A percentile compares a stretch with the other conserved stretches of the same genome.
Evolutionary conservation across 2,797 vertebrate species (phyloP).

Genomic region (Leucoraja ocellata): DNA sequence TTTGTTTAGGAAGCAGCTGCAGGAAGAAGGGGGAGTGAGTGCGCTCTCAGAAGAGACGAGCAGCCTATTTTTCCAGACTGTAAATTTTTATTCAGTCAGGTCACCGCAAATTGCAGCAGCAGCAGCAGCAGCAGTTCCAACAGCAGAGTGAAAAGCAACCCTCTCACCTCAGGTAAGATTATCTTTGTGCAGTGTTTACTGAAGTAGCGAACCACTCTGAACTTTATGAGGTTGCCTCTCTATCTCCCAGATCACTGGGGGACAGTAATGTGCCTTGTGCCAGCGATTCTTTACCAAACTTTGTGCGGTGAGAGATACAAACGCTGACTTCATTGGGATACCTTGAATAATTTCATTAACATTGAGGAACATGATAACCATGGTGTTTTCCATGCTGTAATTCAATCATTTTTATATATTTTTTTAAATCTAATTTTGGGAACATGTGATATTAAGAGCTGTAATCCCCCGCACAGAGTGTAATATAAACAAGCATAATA

Average conservation of each 20-base stretch:
- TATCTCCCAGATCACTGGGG: not conserved
- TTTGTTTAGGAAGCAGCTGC: constrained; percentile 38
- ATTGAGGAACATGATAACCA: not conserved
- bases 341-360: not conserved
- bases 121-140: not conserved
- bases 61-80: constrained; percentile 32
- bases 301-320: not conserved
- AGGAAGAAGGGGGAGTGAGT: constrained; percentile 33
- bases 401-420: not conserved
- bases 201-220: not conserved
- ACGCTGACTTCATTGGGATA: not conserved
- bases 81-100: constrained; percentile 20
- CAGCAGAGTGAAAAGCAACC: constrained; percentile 1
- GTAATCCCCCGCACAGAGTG: not conserved
- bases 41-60: not conserved
- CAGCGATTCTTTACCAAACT: not conserved
- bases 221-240: constrained; percentile 17
- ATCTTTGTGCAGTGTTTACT: constrained; percentile 12
- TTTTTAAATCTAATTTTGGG: not conserved
- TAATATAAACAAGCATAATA: not conserved
- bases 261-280: not conserved
- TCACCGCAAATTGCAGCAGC: not conserved
- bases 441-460: not conserved
- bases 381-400: not conserved
- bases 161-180: constrained; percentile 30